A percentile compares a stretch with the other conserved stretches of the same genome.
Evolutionary conservation across 2,113 vertebrate genomes (phyloP).

Genomic region (Lethenteron reissneri): DNA sequence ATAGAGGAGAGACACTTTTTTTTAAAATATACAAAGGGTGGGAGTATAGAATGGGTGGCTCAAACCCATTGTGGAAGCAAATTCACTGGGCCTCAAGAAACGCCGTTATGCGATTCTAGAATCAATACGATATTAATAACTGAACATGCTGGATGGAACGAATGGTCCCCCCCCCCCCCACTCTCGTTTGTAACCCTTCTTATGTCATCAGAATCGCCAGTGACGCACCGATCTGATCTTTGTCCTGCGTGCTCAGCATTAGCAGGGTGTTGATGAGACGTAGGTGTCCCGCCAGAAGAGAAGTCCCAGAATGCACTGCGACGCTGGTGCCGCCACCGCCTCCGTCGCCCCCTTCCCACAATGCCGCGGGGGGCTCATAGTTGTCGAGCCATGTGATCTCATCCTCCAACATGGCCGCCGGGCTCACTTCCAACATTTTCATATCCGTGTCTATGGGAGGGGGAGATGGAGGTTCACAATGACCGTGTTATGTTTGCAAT

Average conservation of each 20-base stretch:
- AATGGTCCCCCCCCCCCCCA: no score
- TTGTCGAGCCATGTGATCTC: conserved; percentile 97
- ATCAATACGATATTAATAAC: no score
- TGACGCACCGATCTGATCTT: conserved; percentile 68
- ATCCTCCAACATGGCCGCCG: conserved; percentile 82
- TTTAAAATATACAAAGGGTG: no score
- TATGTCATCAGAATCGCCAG: no score
- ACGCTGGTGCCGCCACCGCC: conserved; percentile 12
- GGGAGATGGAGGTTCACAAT: neutral
- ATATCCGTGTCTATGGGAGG: conserved; percentile 55
- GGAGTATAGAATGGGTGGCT: no score
- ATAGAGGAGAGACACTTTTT: no score
- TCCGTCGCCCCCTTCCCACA: conserved; percentile 85
- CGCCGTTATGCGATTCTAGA: no score
- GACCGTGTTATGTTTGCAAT: no score
- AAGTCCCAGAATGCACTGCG: conserved; percentile 35
- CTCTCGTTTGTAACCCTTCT: no score
- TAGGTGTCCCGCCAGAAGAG: conserved; percentile 74
- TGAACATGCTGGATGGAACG: no score
- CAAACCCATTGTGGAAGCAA: no score
- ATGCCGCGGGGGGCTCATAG: conserved; percentile 78
- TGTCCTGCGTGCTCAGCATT: conserved; percentile 76
- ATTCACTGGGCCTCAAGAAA: no score
- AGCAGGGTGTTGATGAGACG: conserved; percentile 91
- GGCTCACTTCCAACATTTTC: conserved; percentile 72